phyloP scores from a whole-genome alignment of 2,113 vertebrate species.

The Perca schrenkii region DNA sequence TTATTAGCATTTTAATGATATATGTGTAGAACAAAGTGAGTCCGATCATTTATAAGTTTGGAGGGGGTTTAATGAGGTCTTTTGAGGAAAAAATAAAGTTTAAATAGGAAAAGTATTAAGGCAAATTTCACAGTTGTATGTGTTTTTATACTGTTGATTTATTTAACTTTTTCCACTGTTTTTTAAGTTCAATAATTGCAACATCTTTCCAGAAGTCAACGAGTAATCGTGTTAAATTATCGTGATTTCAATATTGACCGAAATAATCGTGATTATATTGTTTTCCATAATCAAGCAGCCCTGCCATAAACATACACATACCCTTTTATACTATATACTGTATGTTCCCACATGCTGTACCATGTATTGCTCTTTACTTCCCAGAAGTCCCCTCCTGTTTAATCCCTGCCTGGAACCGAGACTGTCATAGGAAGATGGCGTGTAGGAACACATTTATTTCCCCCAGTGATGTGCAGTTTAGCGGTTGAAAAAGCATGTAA shows the following conservation, averaged over 20 bases:
- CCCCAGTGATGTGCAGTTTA: conserved; percentile 45
- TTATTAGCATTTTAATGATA: conserved; percentile 33
- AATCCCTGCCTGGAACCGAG: conserved; percentile 20
- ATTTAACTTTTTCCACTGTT: too few relatives aligned
- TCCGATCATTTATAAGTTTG: conserved; percentile 8
- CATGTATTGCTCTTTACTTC: neutral
- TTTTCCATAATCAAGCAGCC: too few relatives aligned
- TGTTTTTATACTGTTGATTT: too few relatives aligned
- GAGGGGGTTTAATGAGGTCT: conserved; percentile 31
- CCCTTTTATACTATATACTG: neutral
- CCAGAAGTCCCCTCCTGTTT: conserved; percentile 9
- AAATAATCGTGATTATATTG: too few relatives aligned
- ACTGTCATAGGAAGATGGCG: conserved; percentile 25
- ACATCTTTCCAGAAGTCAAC: too few relatives aligned
- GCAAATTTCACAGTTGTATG: too few relatives aligned
- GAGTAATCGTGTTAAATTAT: too few relatives aligned
- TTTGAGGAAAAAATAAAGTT: neutral
- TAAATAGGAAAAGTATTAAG: too few relatives aligned
- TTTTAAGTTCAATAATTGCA: too few relatives aligned
- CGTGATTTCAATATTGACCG: too few relatives aligned
- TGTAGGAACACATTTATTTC: conserved; percentile 60
- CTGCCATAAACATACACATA: neutral
- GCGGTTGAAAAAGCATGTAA: conserved; percentile 47
- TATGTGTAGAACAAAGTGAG: conserved; percentile 18
- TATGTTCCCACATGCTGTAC: neutral